phyloP scores from a whole-genome alignment of 92 coral and sea anemone genomes.

The Metridium senile region DNA sequence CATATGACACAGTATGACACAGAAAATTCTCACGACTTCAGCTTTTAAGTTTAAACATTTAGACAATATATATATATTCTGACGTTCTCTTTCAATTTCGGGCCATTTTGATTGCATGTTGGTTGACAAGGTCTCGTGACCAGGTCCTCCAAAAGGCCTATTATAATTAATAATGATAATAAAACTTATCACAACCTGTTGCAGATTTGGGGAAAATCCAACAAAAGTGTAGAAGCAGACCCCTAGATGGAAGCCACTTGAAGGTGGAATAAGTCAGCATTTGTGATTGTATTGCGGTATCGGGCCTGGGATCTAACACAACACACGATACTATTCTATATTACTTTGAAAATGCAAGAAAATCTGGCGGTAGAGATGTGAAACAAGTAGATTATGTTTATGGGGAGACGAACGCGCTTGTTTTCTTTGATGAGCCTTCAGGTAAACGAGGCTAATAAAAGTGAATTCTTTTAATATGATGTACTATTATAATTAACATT shows the following conservation, averaged over 20 bases:
- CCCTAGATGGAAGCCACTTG: slow-evolving; percentile 39
- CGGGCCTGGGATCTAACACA: slow-evolving; percentile 39
- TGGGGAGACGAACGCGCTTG: slow-evolving; percentile 44
- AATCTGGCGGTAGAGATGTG: slow-evolving; percentile 56
- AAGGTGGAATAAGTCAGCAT: slow-evolving; percentile 44
- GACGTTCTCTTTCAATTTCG: no score
- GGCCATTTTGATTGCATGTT: no score
- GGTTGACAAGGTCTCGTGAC: no score
- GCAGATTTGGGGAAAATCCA: slow-evolving; percentile 27
- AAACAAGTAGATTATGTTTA: slow-evolving; percentile 26
- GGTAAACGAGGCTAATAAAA: slow-evolving; percentile 29
- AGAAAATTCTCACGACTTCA: no score
- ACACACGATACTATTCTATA: slow-evolving; percentile 42
- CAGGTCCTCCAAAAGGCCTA: no score
- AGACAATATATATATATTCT: no score
- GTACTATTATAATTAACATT: background rate
- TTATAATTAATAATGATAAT: no score
- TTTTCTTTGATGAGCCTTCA: slow-evolving; percentile 54
- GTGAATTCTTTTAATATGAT: no score
- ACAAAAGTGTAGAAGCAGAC: slow-evolving; percentile 20
- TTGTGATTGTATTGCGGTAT: slow-evolving; percentile 56
- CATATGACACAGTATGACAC: no score
- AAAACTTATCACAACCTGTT: no score
- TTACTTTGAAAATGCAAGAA: slow-evolving; percentile 56
- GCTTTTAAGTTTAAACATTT: no score